A percentile compares a stretch with the other conserved stretches of the same genome.
phyloP scores from a whole-genome alignment of 2,113 vertebrate genomes.

The Hylia prasina region DNA sequence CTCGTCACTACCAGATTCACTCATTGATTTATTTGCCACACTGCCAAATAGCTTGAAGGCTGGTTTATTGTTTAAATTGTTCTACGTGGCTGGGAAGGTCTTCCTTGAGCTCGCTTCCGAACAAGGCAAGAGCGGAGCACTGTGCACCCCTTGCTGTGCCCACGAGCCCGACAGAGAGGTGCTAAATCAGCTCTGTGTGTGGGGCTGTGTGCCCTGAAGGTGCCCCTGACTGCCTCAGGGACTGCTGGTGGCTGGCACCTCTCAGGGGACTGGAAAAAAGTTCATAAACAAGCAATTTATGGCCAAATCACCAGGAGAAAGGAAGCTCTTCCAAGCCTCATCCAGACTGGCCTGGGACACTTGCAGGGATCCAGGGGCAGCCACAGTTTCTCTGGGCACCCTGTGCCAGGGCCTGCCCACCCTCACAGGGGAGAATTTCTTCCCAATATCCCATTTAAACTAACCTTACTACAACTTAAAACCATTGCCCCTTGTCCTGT shows the following conservation, averaged over 20 bases:
- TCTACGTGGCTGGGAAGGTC: not conserved
- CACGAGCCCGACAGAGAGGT: fast-evolving
- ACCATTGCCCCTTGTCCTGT: not conserved
- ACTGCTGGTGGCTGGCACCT: not conserved
- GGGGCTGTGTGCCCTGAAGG: not conserved
- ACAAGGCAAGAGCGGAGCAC: not conserved
- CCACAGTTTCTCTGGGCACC: not conserved
- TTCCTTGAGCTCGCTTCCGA: not conserved
- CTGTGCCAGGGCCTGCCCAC: fast-evolving
- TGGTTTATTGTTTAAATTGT: not conserved
- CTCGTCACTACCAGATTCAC: not conserved
- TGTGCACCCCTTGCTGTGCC: fast-evolving
- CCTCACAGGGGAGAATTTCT: not conserved
- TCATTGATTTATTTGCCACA: not conserved
- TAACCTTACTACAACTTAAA: not conserved
- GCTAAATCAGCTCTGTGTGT: not conserved
- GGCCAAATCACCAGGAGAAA: not conserved
- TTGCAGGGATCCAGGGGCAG: not conserved
- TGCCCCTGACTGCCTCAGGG: not conserved
- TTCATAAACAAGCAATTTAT: not conserved
- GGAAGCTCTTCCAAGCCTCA: not conserved
- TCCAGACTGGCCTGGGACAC: not conserved
- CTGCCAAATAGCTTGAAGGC: not conserved
- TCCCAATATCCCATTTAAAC: not conserved
- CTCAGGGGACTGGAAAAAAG: not conserved